A percentile compares a stretch with the other conserved stretches of the same genome.
Evolutionary conservation across 2,797 vertebrate genomes (phyloP).

Genomic region (Argyrosomus regius): DNA sequence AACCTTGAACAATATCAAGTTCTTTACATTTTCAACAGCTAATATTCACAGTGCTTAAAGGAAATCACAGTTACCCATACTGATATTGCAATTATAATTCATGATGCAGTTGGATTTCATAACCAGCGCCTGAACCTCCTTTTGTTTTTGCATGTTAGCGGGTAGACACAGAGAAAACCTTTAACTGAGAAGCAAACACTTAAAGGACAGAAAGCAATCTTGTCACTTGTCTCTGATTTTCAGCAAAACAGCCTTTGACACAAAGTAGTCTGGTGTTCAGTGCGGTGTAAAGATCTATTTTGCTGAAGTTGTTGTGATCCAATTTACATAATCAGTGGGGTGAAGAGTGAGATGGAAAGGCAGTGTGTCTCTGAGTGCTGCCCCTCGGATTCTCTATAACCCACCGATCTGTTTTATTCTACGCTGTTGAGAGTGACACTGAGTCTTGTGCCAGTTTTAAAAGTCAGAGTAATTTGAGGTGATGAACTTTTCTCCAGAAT

Average conservation of each 20-base stretch:
- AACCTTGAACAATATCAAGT: constrained; percentile 47
- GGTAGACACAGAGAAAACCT: constrained; percentile 49
- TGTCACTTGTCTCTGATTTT: constrained; percentile 56
- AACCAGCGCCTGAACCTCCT: constrained; percentile 14
- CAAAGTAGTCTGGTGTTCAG: constrained; percentile 30
- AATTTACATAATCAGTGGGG: constrained; percentile 58
- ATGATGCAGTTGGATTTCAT: constrained; percentile 7
- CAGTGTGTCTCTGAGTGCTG: constrained; percentile 18
- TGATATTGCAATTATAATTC: constrained; percentile 40
- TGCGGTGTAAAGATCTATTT: constrained; percentile 51
- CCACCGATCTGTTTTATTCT: constrained; percentile 23
- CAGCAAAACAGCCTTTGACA: constrained; percentile 33
- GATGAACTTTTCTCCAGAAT: constrained; percentile 10
- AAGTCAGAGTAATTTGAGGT: background rate
- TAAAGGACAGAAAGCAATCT: constrained; percentile 45
- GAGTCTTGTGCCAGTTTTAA: constrained; percentile 3
- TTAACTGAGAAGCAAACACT: constrained; percentile 55
- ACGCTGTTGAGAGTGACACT: background rate
- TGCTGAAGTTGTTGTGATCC: constrained; percentile 48
- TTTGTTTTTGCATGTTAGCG: constrained; percentile 41
- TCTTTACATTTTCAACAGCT: constrained; percentile 53
- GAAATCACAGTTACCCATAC: constrained; percentile 29
- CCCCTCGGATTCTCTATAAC: constrained; percentile 5
- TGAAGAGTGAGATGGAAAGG: constrained; percentile 23
- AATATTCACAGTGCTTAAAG: constrained; percentile 49